Percentiles rank a stretch among this genome's conserved stretches.
Conservation (phyloP, 2,113 vertebrate species). For the Leucopsar rothschildi region DNA sequence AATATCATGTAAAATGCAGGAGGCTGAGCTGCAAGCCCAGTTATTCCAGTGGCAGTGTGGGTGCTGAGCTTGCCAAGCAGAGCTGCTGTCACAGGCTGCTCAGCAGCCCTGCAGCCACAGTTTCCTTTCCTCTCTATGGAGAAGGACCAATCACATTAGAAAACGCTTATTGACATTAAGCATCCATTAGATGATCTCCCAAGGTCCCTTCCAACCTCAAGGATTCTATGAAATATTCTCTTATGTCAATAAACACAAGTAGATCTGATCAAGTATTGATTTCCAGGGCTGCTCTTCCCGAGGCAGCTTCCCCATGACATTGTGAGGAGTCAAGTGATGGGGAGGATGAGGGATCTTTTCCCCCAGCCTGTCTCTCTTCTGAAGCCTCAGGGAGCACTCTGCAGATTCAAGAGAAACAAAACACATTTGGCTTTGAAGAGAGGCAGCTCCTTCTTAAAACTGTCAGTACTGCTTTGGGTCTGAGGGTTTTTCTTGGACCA, state of each 20-base stretch:
- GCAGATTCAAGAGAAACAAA: background rate
- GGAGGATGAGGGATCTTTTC: conserved; percentile 3
- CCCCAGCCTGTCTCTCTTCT: background rate
- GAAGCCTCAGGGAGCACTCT: background rate
- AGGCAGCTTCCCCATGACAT: background rate
- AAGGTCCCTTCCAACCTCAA: conserved; percentile 1
- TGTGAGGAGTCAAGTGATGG: background rate
- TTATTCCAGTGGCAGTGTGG: background rate
- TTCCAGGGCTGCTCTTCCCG: background rate
- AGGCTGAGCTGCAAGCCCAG: background rate
- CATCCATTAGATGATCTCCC: conserved; percentile 17
- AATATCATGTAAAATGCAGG: background rate
- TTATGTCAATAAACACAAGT: conserved; percentile 45
- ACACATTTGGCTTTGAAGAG: background rate
- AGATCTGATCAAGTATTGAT: conserved; percentile 62
- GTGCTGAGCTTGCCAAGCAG: background rate
- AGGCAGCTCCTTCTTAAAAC: background rate
- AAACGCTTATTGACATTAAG: conserved; percentile 36
- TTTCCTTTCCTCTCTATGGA: background rate
- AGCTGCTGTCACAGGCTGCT: background rate
- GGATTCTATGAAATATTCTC: conserved; percentile 42
- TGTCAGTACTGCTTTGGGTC: background rate
- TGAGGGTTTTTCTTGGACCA: background rate
- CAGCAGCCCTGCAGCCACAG: background rate
- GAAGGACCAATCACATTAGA: conserved; percentile 4